A percentile compares a stretch with the other conserved stretches of the same genome.
Conservation (phyloP, 2,888 invertebrate genomes). For the Drosophila paranaensis region DNA sequence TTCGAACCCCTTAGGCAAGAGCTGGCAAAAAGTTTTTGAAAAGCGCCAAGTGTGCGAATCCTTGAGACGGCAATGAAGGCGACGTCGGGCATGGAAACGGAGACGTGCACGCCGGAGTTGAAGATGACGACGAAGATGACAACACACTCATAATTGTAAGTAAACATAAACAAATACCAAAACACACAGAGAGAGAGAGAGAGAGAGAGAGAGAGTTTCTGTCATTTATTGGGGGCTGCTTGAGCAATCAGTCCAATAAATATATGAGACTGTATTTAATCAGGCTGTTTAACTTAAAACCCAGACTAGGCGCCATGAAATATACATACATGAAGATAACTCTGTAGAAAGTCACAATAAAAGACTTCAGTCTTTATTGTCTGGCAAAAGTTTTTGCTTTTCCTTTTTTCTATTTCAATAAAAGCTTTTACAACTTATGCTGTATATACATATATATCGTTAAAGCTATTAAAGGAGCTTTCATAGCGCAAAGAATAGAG, state of each 20-base stretch:
- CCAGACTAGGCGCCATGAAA: neutral
- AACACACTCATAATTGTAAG: conserved; percentile 80
- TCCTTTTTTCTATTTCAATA: neutral
- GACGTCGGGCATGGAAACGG: neutral
- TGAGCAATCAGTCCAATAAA: neutral
- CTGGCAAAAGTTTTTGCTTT: neutral
- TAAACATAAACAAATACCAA: conserved; percentile 66
- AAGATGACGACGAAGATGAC: conserved; percentile 60
- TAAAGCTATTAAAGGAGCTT: neutral
- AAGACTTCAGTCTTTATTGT: neutral
- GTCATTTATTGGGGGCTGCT: conserved; percentile 24
- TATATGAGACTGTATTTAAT: neutral
- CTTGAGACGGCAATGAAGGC: conserved; percentile 63
- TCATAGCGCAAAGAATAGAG: neutral
- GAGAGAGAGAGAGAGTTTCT: neutral
- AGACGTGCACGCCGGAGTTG: conserved; percentile 11
- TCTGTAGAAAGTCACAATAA: neutral
- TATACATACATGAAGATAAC: neutral
- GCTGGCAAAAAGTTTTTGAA: conserved; percentile 57
- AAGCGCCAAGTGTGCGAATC: conserved; percentile 72
- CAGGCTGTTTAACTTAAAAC: neutral
- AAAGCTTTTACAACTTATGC: conserved; percentile 2
- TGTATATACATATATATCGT: neutral
- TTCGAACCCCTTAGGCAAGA: conserved; percentile 33
- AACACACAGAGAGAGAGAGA: neutral